Conservation (phyloP, 2,888 invertebrate genomes). For the Nebria salina region DNA sequence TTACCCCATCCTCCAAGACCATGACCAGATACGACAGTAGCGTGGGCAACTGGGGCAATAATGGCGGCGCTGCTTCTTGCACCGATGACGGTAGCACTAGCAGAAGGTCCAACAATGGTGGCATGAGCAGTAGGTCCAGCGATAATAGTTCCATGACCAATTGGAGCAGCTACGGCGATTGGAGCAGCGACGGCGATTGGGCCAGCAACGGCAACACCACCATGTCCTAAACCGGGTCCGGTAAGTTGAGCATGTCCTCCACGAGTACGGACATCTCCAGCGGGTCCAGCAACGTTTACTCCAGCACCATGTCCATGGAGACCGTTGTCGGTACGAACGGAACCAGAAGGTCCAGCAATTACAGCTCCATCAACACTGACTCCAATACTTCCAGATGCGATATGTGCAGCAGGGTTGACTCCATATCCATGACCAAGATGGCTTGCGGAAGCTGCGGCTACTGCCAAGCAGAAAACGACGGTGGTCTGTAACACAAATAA, state of each 20-base stretch:
- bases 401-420: constrained; percentile 34
- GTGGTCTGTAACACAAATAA: constrained; percentile 6
- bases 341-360: constrained; percentile 43
- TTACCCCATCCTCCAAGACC: constrained; percentile 13
- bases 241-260: constrained; percentile 29
- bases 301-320: constrained; percentile 45
- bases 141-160: constrained; percentile 19
- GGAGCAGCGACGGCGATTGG: constrained; percentile 26
- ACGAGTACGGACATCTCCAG: constrained; percentile 43
- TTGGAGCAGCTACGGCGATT: constrained; percentile 13
- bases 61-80: constrained; percentile 39
- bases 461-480: constrained; percentile 35
- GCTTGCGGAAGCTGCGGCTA: constrained; percentile 31
- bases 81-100: constrained; percentile 46
- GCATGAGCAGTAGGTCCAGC: constrained; percentile 47
- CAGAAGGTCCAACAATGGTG: constrained; percentile 50
- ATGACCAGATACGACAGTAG: constrained; percentile 32
- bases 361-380: constrained; percentile 44
- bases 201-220: constrained; percentile 21
- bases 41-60: constrained; percentile 35
- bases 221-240: constrained; percentile 40
- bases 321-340: constrained; percentile 40
- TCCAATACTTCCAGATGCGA: constrained; percentile 29
- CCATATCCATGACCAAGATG: constrained; percentile 23
- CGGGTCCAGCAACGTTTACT: constrained; percentile 49